Conservation (phyloP, 2,888 invertebrate species). For the Phortica magna region DNA sequence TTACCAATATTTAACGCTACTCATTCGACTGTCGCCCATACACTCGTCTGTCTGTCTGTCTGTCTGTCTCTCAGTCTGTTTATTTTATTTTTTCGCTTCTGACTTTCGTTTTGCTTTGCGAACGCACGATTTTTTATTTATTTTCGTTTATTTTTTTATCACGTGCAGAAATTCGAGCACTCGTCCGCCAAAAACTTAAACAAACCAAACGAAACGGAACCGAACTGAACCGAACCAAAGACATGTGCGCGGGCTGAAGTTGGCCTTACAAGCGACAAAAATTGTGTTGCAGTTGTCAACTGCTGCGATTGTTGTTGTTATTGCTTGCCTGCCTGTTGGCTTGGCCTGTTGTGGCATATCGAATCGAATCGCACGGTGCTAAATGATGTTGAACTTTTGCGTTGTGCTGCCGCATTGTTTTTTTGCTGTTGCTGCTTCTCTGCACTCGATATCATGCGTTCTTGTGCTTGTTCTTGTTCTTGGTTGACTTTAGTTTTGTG, state of each 20-base stretch:
- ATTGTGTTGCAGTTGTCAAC: conserved; percentile 31
- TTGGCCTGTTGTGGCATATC: conserved; percentile 1
- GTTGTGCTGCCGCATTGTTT: conserved; percentile 1
- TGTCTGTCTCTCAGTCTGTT: not conserved
- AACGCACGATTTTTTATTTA: conserved; percentile 31
- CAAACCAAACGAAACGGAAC: not conserved
- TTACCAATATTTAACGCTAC: conserved; percentile 27
- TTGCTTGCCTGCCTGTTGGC: not conserved
- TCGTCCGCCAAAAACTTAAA: not conserved
- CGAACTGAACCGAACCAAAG: not conserved
- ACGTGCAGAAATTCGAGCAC: conserved; percentile 31
- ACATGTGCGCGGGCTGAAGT: not conserved
- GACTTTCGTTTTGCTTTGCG: not conserved
- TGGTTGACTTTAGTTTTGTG: not conserved
- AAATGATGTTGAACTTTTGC: conserved; percentile 18
- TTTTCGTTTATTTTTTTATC: conserved; percentile 17
- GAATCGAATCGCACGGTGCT: conserved; percentile 1
- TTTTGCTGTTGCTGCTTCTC: not conserved
- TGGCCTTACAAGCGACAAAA: conserved; percentile 23
- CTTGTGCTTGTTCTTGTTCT: too few relatives aligned
- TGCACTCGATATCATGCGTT: conserved; percentile 24
- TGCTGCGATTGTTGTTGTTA: conserved; percentile 3
- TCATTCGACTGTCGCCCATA: not conserved
- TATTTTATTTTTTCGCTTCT: too few relatives aligned
- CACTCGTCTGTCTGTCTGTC: not conserved